phyloP scores from a whole-genome alignment of 1,140 invertebrate species.

The Drosophila saltans region DNA sequence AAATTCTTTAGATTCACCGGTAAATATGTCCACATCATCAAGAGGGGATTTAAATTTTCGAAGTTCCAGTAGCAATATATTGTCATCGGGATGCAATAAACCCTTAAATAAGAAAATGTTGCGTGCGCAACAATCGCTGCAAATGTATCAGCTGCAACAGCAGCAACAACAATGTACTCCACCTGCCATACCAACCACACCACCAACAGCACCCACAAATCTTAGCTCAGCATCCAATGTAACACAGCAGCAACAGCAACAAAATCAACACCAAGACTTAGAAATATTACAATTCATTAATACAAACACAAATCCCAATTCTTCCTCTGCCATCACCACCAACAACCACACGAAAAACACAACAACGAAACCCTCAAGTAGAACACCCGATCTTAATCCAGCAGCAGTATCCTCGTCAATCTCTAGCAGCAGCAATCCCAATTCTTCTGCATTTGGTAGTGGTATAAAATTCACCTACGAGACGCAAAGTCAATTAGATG shows the following conservation, averaged over 20 bases:
- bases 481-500: conserved; percentile 64
- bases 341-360: conserved; percentile 26
- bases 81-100: conserved; percentile 42
- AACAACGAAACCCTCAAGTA: conserved; percentile 45
- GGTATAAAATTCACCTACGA: conserved; percentile 83
- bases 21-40: conserved; percentile 63
- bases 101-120: conserved; percentile 81
- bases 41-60: neutral
- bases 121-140: conserved; percentile 73
- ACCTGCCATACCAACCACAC: conserved; percentile 44
- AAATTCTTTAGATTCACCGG: conserved; percentile 63
- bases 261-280: conserved; percentile 71
- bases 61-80: conserved; percentile 27
- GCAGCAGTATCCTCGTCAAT: conserved; percentile 30
- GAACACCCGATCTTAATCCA: conserved; percentile 74
- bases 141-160: conserved; percentile 69
- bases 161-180: conserved; percentile 55
- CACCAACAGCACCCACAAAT: conserved; percentile 36
- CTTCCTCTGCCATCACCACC: conserved; percentile 52
- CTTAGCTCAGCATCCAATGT: conserved; percentile 51
- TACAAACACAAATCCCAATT: conserved; percentile 53
- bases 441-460: conserved; percentile 28
- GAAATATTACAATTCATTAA: conserved; percentile 79
- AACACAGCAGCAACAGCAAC: conserved; percentile 43
- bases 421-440: conserved; percentile 35